These are phyloP conservation scores for Trilocha varians DNA, from an alignment of 2,888 invertebrate species.

Conservation along the genomic window DNA sequence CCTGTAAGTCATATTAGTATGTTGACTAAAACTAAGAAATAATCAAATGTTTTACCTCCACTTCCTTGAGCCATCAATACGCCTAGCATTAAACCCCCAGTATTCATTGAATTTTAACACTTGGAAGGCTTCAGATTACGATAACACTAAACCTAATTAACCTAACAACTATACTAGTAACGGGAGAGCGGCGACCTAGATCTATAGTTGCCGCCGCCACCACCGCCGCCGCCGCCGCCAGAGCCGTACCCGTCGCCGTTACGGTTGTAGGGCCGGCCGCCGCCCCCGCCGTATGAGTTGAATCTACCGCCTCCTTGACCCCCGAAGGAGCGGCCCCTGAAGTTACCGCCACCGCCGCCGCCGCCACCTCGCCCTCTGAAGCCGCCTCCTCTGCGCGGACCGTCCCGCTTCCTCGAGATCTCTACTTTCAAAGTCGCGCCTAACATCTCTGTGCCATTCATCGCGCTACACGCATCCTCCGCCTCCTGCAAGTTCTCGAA, in stretches of 20 bases:
- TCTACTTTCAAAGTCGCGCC: conserved; percentile 91
- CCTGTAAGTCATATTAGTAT: no score
- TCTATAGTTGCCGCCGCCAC: conserved; percentile 58
- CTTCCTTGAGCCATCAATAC: conserved; percentile 56
- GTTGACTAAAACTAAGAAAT: conserved; percentile 1
- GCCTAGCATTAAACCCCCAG: conserved; percentile 66
- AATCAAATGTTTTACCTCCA: conserved; percentile 43
- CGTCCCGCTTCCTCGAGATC: conserved; percentile 86
- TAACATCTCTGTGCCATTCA: conserved; percentile 90
- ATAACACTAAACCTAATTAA: conserved; percentile 69
- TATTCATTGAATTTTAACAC: conserved; percentile 67
- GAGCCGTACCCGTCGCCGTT: conserved; percentile 60
- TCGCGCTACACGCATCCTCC: conserved; percentile 88
- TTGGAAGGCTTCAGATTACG: conserved; percentile 72
- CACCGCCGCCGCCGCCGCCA: conserved; percentile 54
- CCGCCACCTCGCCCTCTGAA: conserved; percentile 71
- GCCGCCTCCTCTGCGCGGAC: conserved; percentile 77
- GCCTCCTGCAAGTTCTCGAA: conserved; percentile 92
- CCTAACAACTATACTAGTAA: conserved; percentile 65
- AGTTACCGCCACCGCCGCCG: conserved; percentile 62
- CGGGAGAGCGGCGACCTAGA: conserved; percentile 66
- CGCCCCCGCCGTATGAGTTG: conserved; percentile 70
- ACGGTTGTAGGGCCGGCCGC: conserved; percentile 52
- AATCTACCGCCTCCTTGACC: conserved; percentile 71
- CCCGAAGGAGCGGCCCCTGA: conserved; percentile 62